Conservation (phyloP, 37 sponge, comb jelly and placozoan species). For the Theonella swinhoei region DNA sequence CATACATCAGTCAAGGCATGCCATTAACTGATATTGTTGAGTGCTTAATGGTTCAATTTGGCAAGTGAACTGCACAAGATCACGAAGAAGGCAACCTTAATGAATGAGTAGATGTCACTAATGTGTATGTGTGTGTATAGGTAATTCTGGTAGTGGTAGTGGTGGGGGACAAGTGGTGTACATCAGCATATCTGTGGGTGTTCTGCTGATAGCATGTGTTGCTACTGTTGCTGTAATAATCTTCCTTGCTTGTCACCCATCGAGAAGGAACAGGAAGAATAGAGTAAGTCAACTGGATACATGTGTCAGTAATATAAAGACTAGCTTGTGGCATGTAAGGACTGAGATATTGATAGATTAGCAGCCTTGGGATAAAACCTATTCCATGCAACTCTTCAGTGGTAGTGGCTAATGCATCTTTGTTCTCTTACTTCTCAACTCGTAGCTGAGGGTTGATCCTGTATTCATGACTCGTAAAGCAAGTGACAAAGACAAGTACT, state of each 20-base stretch:
- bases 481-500: not conserved
- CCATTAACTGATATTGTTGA: no score
- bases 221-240: not conserved
- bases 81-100: not conserved
- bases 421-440: no score
- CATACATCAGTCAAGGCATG: no score
- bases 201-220: not conserved
- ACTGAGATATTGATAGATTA: no score
- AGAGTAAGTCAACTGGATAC: not conserved
- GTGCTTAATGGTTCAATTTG: not conserved
- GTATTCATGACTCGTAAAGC: not conserved
- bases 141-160: not conserved
- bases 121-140: not conserved
- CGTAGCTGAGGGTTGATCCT: not conserved
- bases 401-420: no score
- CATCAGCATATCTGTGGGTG: constrained; percentile 12
- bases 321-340: not conserved
- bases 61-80: not conserved
- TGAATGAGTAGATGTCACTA: not conserved
- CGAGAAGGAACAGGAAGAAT: not conserved
- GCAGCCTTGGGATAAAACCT: no score
- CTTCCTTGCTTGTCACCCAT: not conserved
- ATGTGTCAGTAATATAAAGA: not conserved
- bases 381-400: no score
- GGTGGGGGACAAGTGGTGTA: not conserved